Evolutionary conservation across 2,888 invertebrate genomes (phyloP).

Genomic region (Prosapia bicincta): DNA sequence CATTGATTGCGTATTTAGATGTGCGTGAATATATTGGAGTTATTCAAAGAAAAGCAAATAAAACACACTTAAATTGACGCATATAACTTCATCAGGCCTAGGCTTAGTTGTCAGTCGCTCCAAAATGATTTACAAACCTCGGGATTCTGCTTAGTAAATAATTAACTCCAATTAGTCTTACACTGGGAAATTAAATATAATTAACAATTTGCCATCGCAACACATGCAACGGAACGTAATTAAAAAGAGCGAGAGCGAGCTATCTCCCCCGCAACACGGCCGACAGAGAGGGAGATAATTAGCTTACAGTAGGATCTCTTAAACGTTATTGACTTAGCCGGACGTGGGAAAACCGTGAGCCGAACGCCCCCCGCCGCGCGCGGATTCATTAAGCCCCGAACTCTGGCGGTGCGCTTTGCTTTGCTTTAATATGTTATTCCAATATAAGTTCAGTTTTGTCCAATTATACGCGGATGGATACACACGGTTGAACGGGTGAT

Average conservation of each 20-base stretch:
- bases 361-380: background rate
- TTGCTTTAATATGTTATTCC: background rate
- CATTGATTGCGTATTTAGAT: too few relatives aligned
- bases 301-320: background rate
- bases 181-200: conserved; percentile 29
- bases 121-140: background rate
- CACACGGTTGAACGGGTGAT: background rate
- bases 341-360: background rate
- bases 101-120: background rate
- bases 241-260: background rate
- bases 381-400: background rate
- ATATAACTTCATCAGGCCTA: too few relatives aligned
- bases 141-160: background rate
- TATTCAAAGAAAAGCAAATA: too few relatives aligned
- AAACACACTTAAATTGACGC: too few relatives aligned
- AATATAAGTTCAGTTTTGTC: background rate
- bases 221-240: background rate
- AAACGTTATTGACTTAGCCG: background rate
- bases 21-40: too few relatives aligned
- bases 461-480: background rate
- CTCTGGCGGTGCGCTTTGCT: background rate
- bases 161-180: background rate
- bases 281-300: background rate
- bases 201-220: conserved; percentile 19
- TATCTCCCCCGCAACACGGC: background rate